Evolutionary conservation across 2,888 invertebrate genomes (phyloP), one percentile per base, ranked within the genome.

Genomic region (Nemurella pictetii): DNA sequence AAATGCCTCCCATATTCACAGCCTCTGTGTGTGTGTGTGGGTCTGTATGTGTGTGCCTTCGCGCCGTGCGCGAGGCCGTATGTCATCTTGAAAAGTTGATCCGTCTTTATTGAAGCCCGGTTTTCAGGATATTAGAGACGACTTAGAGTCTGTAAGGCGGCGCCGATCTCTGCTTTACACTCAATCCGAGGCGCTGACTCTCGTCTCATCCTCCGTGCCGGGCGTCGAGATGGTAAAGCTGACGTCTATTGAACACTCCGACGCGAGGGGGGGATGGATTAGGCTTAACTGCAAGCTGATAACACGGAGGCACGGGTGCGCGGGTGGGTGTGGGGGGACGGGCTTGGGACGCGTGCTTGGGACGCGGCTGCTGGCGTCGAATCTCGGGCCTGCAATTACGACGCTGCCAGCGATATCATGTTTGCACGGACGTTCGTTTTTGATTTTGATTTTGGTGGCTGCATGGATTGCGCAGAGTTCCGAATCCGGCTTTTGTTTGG

Each of bases 81-180:
- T 82, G 82, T 82, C 82, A 82, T 72, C 25, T 26, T 82, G 82
- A 82, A 29, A 72, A 29, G 82, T 82, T 82, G 82, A 82, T 55
- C 82, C 82, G 55, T 28, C 82, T 27, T 82, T 82, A 82, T 82
- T 82, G 82, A 82, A 29, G 36, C 72, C 55, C 55, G 82, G 82
- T 81, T 81, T 78, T 81, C 32, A 75, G 7, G 80, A 82, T 82
- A 82, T 82, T 82, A 82, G 82, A 72, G 72, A 82, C 55, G 82
- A 72, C 82, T 82, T 82, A 82, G 15, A 82, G 15, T 55, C 72
- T 36, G 26, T 82, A 55, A 55, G 82, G 82, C 27, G 82, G 72
- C 28, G 78, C 27, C 12, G 80, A 81, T 81, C 32, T 81, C 80
- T 32, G 29, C 80, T 81, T 35, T 35, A 81, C 80, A 81, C 80